Base-by-base conservation (phyloP, 2,113 vertebrate species). In the Anser cygnoides region DNA sequence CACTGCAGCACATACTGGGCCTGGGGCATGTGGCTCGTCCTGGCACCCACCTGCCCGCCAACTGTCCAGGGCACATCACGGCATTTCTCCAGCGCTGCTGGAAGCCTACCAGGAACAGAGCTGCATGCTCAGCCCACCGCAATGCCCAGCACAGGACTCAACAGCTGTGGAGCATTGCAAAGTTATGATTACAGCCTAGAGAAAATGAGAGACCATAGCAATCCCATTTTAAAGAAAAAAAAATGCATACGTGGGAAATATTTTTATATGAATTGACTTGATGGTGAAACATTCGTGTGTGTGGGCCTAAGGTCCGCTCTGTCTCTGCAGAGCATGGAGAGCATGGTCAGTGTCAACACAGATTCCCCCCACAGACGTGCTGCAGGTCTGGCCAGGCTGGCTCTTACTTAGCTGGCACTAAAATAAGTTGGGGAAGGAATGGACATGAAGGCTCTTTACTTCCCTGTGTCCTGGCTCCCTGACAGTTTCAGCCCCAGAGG, bases 401-500 rank as follows among this genome's bases (percentile, higher is more conserved):
- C 15, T 73, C 71, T 72, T 26, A 19, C 76, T 70, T 82, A 85
- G 54, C 59, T 67, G 61, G 26, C 67, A 92, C 59, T 77, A 35
- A 83, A 84, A 67, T 15, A 13, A 1, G 21, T 21, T 7, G 39
- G 46, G 72, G 91, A 88, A 83, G 63, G 55, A 85, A 31, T 16
- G 92, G 75, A 77, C 71, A 50, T 2, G 6, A 75, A 63, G 74
- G 75, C 81, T 85, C 67, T 0, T 0, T 75, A 12, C 68, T 87
- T 95, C 72, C 55, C 74, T 35, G 29, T 33, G 54, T 62, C 78
- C 93, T 96, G 95, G 95, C 93, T 92, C 50, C 66, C 55, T 92
- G 92, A 95, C 95, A 97, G 71, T 73, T 91, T 49, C 58, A 82
- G 77, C 66, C 93, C 89, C 94, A 92, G 67, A 92, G 92, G 92